A percentile compares a stretch with the other conserved stretches of the same genome.
phyloP scores from a whole-genome alignment of 2,113 vertebrate genomes.

The Aspiorhynchus laticeps region DNA sequence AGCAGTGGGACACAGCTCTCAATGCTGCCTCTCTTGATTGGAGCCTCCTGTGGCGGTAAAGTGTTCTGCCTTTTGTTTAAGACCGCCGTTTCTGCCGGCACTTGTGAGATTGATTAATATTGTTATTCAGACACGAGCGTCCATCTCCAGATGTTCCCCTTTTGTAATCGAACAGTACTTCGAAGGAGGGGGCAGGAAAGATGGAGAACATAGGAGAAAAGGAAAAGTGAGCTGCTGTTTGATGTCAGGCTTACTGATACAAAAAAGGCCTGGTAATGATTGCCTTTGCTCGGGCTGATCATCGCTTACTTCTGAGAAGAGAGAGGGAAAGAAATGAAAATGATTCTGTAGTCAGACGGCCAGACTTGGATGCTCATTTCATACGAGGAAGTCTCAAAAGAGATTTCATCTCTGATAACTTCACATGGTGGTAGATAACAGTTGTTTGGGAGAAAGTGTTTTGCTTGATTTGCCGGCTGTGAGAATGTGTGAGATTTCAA shows the following conservation, averaged over 20 bases:
- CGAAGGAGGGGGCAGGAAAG: conserved; percentile 6
- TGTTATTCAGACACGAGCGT: conserved; percentile 49
- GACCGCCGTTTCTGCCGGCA: conserved; percentile 34
- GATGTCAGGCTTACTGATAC: conserved; percentile 48
- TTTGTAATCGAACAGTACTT: conserved; percentile 50
- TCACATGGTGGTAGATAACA: conserved; percentile 53
- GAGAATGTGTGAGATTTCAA: not conserved
- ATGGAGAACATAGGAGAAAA: not conserved
- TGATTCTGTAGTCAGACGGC: conserved; percentile 16
- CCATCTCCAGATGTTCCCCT: conserved; percentile 54
- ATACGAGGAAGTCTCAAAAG: conserved; percentile 28
- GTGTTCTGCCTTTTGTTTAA: conserved; percentile 55
- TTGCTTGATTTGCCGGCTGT: conserved; percentile 37
- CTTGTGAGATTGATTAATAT: conserved; percentile 54
- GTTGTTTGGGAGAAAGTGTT: conserved; percentile 43
- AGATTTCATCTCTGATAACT: conserved; percentile 48
- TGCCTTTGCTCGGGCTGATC: conserved; percentile 46
- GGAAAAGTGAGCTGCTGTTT: conserved; percentile 32
- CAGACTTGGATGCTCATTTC: conserved; percentile 41
- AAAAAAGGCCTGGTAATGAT: conserved; percentile 52
- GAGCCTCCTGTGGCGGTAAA: conserved; percentile 50
- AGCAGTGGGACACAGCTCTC: conserved; percentile 52
- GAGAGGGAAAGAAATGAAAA: conserved; percentile 9
- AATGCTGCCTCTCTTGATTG: conserved; percentile 50
- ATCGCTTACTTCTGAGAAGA: conserved; percentile 30